These are phyloP conservation scores for Drosophila peninsularis DNA, from an alignment of 2,888 invertebrate genomes.

Conservation along the genomic window DNA sequence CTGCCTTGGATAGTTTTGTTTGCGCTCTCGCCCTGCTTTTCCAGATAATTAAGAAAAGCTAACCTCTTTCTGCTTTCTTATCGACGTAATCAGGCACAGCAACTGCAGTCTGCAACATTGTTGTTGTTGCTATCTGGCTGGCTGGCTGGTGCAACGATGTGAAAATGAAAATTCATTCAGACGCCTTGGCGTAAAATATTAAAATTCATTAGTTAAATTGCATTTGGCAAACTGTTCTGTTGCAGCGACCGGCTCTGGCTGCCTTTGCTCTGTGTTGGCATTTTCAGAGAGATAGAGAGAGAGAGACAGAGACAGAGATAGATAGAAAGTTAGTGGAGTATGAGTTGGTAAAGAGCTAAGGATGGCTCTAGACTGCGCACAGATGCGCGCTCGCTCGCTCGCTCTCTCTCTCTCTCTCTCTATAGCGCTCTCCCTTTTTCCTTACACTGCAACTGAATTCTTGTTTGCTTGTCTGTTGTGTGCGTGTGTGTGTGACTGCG, in stretches of 20 bases:
- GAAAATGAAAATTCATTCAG: conserved; percentile 81
- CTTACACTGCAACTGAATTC: conserved; percentile 35
- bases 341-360: conserved; percentile 18
- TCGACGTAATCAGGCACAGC: conserved; percentile 70
- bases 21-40: conserved; percentile 50
- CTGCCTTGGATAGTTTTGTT: conserved; percentile 16
- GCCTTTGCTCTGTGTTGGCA: not conserved
- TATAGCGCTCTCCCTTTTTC: not conserved
- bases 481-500: conserved; percentile 27
- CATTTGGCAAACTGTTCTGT: conserved; percentile 76
- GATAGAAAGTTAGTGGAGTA: conserved; percentile 11
- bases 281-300: not conserved
- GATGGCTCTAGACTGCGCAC: conserved; percentile 18
- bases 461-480: conserved; percentile 5
- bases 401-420: not conserved
- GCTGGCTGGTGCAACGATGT: conserved; percentile 73
- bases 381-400: conserved; percentile 5
- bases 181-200: conserved; percentile 79
- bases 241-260: conserved; percentile 43
- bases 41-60: conserved; percentile 77
- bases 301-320: conserved; percentile 27
- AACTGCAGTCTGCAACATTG: conserved; percentile 49
- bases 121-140: conserved; percentile 21
- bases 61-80: conserved; percentile 69
- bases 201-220: conserved; percentile 82